Base-by-base conservation (phyloP, 1,140 invertebrate species). In the Formica selysi region DNA sequence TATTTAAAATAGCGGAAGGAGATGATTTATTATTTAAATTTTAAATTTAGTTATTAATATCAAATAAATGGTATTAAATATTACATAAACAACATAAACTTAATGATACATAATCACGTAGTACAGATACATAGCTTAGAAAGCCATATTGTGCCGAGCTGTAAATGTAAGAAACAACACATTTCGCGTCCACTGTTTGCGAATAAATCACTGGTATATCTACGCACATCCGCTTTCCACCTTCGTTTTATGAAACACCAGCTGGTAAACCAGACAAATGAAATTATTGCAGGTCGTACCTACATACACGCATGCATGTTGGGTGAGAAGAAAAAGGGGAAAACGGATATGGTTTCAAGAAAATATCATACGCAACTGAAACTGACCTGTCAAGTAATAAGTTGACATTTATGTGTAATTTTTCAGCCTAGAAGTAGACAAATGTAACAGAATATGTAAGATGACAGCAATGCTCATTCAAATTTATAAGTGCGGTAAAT, bases 191-290 rank as follows among this genome's bases (percentile, higher is more conserved):
- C 36, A 44, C 19, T 5, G 44, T 38, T 59, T 7, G 54, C 68
- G 7, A 73, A 83, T 83, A 83, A 83, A 83, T 83, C 67, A 71
- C 54, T 6, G 5, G 2, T 41, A 0, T 38, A 1, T 38, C 19
- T 36, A n/a, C 29, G 13, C 11, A 32, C 26, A 32, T 70, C 36
- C n/a, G 32, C 48, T 0, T 57, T 51, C 38, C 26, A 83, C 19
- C 78, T 57, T 11, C 48, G 22, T 16, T 57, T 62, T 38, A 83
- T 81, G 4, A 81, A 81, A 71, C 38, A 68, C 26, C 57, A 6
- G 70, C 59, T 61, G 54, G 19, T 54, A 73, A 83, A 83, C 54
- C 19, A 26, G 67, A 61, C 79, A 83, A 83, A 83, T 83, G 38
- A 83, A 83, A 83, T 83, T 73, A 83, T 73, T 78, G 32, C 44